Evolutionary conservation across 2,888 invertebrate genomes (phyloP).

Genomic region (Lissocephala sabroskyi): DNA sequence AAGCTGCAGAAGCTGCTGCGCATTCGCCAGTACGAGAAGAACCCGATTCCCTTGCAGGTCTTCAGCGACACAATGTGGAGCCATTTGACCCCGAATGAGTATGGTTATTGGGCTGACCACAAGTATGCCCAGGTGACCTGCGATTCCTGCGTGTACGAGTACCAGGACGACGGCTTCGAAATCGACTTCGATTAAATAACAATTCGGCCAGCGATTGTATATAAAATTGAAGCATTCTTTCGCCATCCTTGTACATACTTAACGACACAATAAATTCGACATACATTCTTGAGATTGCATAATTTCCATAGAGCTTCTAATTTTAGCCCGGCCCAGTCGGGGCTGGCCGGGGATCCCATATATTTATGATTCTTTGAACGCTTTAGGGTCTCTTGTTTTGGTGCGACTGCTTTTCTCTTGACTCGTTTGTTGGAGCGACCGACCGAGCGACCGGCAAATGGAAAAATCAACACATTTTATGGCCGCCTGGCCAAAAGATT

Average conservation of each 20-base stretch:
- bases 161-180: slow-evolving; percentile 54
- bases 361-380: slow-evolving; percentile 48
- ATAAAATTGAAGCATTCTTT: too few relatives aligned
- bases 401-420: not conserved
- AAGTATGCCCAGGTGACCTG: slow-evolving; percentile 36
- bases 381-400: slow-evolving; percentile 42
- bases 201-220: too few relatives aligned
- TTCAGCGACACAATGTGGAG: slow-evolving; percentile 44
- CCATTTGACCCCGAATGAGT: slow-evolving; percentile 21
- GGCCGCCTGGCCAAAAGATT: slow-evolving; percentile 35
- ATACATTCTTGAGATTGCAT: too few relatives aligned
- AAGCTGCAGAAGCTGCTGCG: slow-evolving; percentile 33
- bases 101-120: slow-evolving; percentile 24
- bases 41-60: slow-evolving; percentile 27
- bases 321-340: too few relatives aligned
- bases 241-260: too few relatives aligned
- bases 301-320: too few relatives aligned
- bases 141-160: slow-evolving; percentile 41
- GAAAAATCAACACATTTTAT: slow-evolving; percentile 64
- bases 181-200: slow-evolving; percentile 45
- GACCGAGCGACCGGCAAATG: too few relatives aligned
- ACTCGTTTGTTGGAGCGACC: too few relatives aligned
- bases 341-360: too few relatives aligned
- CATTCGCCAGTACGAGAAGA: slow-evolving; percentile 32
- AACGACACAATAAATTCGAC: too few relatives aligned